phyloP scores from a whole-genome alignment of 2,797 vertebrate species.

The Centroberyx gerrardi region DNA sequence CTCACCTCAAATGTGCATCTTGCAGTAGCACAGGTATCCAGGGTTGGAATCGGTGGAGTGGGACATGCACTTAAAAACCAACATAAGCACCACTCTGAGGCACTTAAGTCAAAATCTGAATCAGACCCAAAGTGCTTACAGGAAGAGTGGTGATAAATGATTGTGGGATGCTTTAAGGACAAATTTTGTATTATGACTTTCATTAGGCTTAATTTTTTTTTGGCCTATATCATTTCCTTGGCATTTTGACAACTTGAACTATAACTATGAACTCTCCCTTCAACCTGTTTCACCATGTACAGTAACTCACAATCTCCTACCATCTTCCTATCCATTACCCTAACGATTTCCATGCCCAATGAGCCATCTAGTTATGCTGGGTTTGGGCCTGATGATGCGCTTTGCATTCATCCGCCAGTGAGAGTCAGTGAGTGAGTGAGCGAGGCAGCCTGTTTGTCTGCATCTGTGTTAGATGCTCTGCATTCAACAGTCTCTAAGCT shows the following conservation, averaged over 20 bases:
- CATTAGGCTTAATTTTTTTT: neutral
- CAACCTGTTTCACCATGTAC: constrained; percentile 37
- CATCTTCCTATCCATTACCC: constrained; percentile 40
- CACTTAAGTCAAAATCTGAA: constrained; percentile 3
- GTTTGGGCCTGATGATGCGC: constrained; percentile 52
- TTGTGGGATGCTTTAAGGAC: no score
- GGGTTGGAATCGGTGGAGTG: neutral
- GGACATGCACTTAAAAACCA: no score
- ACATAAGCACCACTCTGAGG: no score
- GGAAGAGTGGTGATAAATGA: neutral
- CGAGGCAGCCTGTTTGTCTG: constrained; percentile 62
- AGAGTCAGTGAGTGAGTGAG: constrained; percentile 48
- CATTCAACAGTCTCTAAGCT: constrained; percentile 76
- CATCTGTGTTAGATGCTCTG: constrained; percentile 70
- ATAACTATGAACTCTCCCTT: neutral
- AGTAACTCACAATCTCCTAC: constrained; percentile 36
- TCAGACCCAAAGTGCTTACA: constrained; percentile 9
- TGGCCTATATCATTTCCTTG: constrained; percentile 10
- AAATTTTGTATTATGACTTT: neutral
- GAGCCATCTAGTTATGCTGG: constrained; percentile 50
- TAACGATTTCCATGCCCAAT: constrained; percentile 51
- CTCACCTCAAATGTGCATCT: neutral
- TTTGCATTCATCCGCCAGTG: constrained; percentile 51
- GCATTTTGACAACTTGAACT: constrained; percentile 25
- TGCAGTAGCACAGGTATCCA: neutral